Evolutionary conservation across 2,888 invertebrate genomes (phyloP).

Genomic region (Epirrhoe alternata): DNA sequence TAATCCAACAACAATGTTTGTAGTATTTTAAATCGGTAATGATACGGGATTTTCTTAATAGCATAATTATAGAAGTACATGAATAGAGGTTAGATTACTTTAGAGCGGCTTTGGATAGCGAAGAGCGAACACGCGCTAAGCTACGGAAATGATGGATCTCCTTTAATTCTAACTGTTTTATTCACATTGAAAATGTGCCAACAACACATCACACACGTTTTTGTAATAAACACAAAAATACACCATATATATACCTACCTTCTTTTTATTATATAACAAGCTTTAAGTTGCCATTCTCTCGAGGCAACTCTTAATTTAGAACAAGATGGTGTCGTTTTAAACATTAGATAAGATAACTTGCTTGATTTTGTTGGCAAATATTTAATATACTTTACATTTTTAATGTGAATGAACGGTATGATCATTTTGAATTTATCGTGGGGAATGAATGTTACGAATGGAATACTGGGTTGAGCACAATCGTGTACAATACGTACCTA

Average conservation of each 20-base stretch:
- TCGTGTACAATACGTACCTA: constrained; percentile 70
- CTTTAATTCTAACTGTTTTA: constrained; percentile 58
- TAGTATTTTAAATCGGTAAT: constrained; percentile 41
- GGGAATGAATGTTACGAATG: constrained; percentile 54
- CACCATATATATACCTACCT: too few relatives aligned
- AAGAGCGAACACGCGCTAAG: constrained; percentile 47
- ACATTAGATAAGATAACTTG: background rate
- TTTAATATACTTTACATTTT: constrained; percentile 6
- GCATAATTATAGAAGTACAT: constrained; percentile 79
- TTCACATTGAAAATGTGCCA: constrained; percentile 34
- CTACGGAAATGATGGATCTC: constrained; percentile 66
- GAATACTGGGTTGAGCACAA: constrained; percentile 81
- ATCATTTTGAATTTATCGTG: constrained; percentile 55
- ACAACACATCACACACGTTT: background rate
- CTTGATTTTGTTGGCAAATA: background rate
- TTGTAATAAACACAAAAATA: background rate
- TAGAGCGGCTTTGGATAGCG: constrained; percentile 49
- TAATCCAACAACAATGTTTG: constrained; percentile 33
- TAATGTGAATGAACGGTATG: constrained; percentile 23
- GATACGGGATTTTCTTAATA: constrained; percentile 58
- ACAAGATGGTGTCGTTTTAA: background rate
- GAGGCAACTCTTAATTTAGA: background rate
- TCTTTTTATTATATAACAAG: background rate
- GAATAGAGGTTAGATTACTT: constrained; percentile 54
- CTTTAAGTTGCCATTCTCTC: background rate